Evolutionary conservation across 2,797 vertebrate genomes (phyloP).

Genomic region (Danio jaintianensis): DNA sequence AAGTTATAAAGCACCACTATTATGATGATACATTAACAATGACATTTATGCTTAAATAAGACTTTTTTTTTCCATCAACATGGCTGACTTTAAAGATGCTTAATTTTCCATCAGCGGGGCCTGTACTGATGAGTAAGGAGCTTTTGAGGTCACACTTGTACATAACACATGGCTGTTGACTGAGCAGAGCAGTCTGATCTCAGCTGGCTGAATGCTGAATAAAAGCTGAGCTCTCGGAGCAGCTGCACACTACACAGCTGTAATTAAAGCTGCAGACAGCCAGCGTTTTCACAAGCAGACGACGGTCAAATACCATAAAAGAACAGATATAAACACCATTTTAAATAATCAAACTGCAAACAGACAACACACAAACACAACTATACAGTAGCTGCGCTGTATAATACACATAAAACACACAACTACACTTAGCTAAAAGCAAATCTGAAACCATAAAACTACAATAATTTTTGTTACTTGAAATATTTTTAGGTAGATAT

Average conservation of each 20-base stretch:
- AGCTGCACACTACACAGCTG: constrained; percentile 67
- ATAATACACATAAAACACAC: not conserved
- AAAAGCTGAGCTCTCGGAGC: constrained; percentile 62
- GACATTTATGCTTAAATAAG: not conserved
- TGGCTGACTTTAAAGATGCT: not conserved
- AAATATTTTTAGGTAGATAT: no score
- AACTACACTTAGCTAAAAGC: no score
- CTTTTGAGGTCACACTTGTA: constrained; percentile 65
- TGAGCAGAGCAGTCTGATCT: constrained; percentile 69
- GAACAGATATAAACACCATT: not conserved
- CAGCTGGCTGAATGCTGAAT: constrained; percentile 67
- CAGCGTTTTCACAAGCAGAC: constrained; percentile 37
- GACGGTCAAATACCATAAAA: constrained; percentile 15
- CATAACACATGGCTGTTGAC: constrained; percentile 69
- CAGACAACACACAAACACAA: not conserved
- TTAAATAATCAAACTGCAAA: constrained; percentile 19
- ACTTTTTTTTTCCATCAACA: not conserved
- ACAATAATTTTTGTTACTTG: no score
- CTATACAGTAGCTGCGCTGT: not conserved
- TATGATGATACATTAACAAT: constrained; percentile 16
- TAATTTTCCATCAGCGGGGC: constrained; percentile 60
- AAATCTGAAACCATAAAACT: no score
- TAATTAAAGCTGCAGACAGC: constrained; percentile 70
- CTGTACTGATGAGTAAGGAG: constrained; percentile 71
- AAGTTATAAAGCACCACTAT: no score